Conservation (phyloP, 2,113 vertebrate genomes). For the Actenoides hombroni region DNA sequence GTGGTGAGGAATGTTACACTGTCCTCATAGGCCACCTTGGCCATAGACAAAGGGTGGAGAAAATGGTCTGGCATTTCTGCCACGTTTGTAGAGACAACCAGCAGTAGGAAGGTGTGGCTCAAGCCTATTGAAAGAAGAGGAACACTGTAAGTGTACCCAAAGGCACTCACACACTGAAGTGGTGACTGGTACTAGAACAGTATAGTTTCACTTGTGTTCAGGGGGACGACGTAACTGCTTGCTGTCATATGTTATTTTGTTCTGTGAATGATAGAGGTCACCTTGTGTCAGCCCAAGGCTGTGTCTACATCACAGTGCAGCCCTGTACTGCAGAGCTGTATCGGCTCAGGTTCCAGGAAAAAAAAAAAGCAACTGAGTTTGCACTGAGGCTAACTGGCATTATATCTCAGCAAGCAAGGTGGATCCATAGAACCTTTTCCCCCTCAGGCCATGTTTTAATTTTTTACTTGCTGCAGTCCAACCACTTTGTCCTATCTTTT, state of each 20-base stretch:
- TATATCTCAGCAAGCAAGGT: background rate
- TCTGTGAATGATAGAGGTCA: background rate
- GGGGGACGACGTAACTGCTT: background rate
- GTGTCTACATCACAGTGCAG: background rate
- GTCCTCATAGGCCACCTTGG: background rate
- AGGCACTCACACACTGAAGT: background rate
- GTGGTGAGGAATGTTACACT: background rate
- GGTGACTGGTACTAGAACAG: background rate
- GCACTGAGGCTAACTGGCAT: background rate
- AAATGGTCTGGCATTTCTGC: background rate
- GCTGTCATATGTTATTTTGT: background rate
- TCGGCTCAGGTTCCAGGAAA: rapidly evolving
- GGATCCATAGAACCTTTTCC: background rate
- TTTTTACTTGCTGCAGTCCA: background rate
- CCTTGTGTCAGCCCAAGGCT: background rate
- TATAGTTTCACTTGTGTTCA: background rate
- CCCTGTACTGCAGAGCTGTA: background rate
- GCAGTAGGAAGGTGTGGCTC: background rate
- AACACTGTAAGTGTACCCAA: rapidly evolving
- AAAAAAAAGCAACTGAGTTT: background rate
- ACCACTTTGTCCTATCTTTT: background rate
- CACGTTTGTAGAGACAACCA: background rate
- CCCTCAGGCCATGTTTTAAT: too few species aligned
- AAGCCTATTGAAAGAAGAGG: background rate
- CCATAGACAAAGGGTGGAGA: background rate